These are phyloP conservation scores for Nymphicus hollandicus DNA, from an alignment of 2,113 vertebrate genomes.

Conservation along the genomic window DNA sequence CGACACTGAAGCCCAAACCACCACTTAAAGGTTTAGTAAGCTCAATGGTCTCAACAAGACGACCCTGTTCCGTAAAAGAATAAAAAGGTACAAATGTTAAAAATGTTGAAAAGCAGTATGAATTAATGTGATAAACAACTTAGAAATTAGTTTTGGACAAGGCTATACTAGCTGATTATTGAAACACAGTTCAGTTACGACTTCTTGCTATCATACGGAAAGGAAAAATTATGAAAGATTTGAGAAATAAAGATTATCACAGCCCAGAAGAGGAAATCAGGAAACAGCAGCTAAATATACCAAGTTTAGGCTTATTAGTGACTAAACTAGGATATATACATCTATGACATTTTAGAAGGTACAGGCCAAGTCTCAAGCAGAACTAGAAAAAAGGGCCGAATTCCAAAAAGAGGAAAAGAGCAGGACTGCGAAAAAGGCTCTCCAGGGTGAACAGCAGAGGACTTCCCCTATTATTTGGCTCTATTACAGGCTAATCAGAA, in stretches of 20 bases:
- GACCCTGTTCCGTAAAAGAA: slow-evolving; percentile 77
- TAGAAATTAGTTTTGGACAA: background rate
- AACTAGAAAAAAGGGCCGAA: background rate
- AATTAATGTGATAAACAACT: background rate
- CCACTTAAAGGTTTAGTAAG: slow-evolving; percentile 85
- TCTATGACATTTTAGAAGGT: background rate
- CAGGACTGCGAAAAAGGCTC: background rate
- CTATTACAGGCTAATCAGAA: background rate
- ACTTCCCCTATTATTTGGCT: background rate
- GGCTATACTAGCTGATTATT: background rate
- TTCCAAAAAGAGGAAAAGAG: background rate
- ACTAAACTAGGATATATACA: background rate
- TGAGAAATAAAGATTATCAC: background rate
- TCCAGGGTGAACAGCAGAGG: background rate
- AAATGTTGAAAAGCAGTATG: background rate
- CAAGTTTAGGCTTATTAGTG: background rate
- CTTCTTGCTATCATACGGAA: background rate
- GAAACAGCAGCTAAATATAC: background rate
- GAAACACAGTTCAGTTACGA: rapidly evolving
- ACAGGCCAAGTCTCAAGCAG: background rate
- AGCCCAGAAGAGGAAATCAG: background rate
- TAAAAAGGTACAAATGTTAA: background rate
- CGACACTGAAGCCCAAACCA: slow-evolving; percentile 92
- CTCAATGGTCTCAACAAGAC: slow-evolving; percentile 84
- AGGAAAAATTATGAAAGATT: background rate